Base-by-base conservation (phyloP, 2,888 invertebrate genomes). In the Petrophora chlorosata region DNA sequence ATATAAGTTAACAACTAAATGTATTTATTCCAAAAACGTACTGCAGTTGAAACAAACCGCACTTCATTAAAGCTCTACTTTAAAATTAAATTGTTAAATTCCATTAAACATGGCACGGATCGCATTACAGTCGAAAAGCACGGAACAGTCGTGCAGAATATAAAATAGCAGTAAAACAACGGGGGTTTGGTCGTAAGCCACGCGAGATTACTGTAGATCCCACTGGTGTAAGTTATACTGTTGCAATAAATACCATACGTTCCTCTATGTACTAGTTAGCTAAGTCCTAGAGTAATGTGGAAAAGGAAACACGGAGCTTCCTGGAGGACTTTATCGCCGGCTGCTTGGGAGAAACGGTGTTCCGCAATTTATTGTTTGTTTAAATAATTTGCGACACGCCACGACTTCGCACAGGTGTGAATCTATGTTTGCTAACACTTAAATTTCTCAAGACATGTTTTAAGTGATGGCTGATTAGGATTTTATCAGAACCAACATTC, bases 11-110 rank as follows among this genome's bases (percentile, higher is more conserved):
- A n/a, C n/a, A n/a, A n/a, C n/a, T n/a, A n/a, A n/a, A n/a, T n/a
- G n/a, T n/a, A n/a, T 39, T 19, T 14, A 39, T 46, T 28, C 28
- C 33, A n/a, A n/a, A n/a, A 28, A 25, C 33, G 32, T 15, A 33
- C 17, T 46, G 45, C 38, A 38, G 33, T 29, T 17, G 19, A 34
- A 46, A 40, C 34, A 14, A 40, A 22, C 46, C 40, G 46, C 46
- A 40, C 26, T 46, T 26, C 34, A 46, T 33, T 46, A 28, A 12
- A 19, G 9, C 33, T 28, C 23, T 32, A 33, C 23, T 22, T 16
- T 15, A 33, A 22, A 40, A 46, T 46, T 40, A 46, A 46, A 46
- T 29, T 34, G 46, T 40, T 40, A 45, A 46, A 34, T 40, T 34
- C 39, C 39, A 46, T 39, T 46, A 19, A 29, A 34, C 46, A 34